Evolutionary conservation across 2,888 invertebrate species (phyloP).

Genomic region (Synergus japonicus): DNA sequence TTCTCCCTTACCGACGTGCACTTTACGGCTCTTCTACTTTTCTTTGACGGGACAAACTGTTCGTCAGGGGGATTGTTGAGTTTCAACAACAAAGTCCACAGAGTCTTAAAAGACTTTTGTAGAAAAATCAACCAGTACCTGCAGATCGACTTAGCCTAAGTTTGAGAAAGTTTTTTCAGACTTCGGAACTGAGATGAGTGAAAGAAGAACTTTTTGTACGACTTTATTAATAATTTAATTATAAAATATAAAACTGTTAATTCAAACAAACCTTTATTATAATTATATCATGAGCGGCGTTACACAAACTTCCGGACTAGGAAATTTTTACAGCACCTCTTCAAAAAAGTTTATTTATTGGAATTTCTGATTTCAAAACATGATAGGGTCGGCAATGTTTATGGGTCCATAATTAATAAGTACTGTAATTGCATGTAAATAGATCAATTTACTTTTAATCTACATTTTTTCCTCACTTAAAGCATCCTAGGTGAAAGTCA

Average conservation of each 20-base stretch:
- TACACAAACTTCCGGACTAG: no score
- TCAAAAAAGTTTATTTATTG: no score
- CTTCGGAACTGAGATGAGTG: background rate
- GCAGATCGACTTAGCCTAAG: conserved; percentile 4
- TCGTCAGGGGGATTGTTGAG: conserved; percentile 29
- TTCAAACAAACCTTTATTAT: background rate
- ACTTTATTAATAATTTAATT: background rate
- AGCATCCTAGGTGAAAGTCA: no score
- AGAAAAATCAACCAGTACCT: conserved; percentile 21
- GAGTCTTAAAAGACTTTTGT: conserved; percentile 23
- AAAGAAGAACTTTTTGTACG: background rate
- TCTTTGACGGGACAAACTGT: conserved; percentile 29
- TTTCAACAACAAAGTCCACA: conserved; percentile 37
- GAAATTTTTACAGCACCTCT: no score
- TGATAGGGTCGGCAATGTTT: background rate
- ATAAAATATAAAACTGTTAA: background rate
- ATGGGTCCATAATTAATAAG: background rate
- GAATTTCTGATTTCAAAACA: no score
- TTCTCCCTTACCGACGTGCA: background rate
- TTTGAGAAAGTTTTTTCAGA: conserved; percentile 21
- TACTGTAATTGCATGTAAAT: background rate
- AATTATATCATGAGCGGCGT: background rate
- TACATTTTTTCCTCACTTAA: background rate
- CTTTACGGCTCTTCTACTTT: conserved; percentile 41
- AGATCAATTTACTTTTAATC: background rate